Evolutionary conservation across 2,888 invertebrate species (phyloP), one percentile per base, ranked within the genome.

Genomic region (Mantis religiosa): DNA sequence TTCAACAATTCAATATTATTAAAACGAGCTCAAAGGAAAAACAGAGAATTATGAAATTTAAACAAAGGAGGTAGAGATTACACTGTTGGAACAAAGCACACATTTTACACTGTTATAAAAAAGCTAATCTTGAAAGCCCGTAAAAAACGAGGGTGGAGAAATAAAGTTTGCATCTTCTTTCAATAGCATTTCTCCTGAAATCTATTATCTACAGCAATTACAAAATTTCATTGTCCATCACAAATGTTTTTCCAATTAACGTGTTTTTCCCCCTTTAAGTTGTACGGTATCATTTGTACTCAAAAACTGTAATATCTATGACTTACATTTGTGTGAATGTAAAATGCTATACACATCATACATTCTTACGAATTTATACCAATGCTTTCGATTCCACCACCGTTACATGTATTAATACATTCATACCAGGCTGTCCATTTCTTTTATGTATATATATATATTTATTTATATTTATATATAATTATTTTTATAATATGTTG

Each of bases 281-380:
- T 54, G 30, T 84, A 84, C 28, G 27, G 71, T 84, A 71, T 84
- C 71, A 84, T 71, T 84, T 84, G 88, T 28, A 88, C 83, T 88
- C 30, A 83, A 83, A 28, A 84, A 41, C 54, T 54, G 27, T 28
- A 88, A 88, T 47, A 87, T 41, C 83, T 34, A 71, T 25, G 4
- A 71, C 25, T 54, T 54, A 71, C 20, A 15, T 20, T 20, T 71
- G 54, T 71, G 25, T 71, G 20, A 71, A 71, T 71, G 54, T 71
- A 71, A 2, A 71, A 71, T 71, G 54, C 6, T 20, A 71, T 71
- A 71, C 25, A 71, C 54, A 71, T 71, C 54, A 71, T 71, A 71
- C 54, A 71, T 71, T 25, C 54, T 20, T 71, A 71, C 20, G 54
- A 71, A 41, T 71, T 71, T 71, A 4, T 25, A 71, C 54, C 54